Conservation (phyloP, 2,797 vertebrate genomes). For the Stomatorhinus walkeri region DNA sequence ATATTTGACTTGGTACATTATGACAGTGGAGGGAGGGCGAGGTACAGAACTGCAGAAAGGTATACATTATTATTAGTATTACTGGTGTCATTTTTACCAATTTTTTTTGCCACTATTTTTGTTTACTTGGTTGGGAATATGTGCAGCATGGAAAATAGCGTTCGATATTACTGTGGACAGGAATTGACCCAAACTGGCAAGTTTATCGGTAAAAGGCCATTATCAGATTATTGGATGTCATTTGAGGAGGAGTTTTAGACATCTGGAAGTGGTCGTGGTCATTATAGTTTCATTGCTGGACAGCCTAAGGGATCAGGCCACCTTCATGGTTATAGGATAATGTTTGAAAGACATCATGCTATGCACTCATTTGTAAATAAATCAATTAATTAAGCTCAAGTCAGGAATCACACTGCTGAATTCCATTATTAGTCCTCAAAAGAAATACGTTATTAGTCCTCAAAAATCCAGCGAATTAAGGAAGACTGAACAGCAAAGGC, state of each 20-base stretch:
- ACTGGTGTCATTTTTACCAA: background rate
- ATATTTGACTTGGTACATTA: background rate
- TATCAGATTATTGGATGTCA: background rate
- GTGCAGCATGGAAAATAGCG: background rate
- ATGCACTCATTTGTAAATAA: background rate
- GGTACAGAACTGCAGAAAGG: background rate
- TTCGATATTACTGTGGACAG: background rate
- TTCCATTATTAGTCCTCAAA: background rate
- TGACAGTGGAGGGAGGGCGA: background rate
- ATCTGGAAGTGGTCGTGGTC: background rate
- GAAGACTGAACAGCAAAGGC: background rate
- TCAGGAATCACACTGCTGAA: background rate
- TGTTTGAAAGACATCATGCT: background rate
- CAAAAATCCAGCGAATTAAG: background rate
- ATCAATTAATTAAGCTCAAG: background rate
- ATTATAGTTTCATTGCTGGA: background rate
- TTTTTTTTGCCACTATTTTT: background rate
- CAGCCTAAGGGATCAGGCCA: background rate
- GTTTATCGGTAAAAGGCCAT: background rate
- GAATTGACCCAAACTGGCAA: background rate
- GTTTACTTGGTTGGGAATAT: background rate
- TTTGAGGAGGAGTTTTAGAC: background rate
- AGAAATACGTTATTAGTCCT: background rate
- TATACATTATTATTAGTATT: background rate
- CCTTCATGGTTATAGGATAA: background rate